A percentile compares a stretch with the other conserved stretches of the same genome.
Evolutionary conservation across 2,888 invertebrate genomes (phyloP).

Genomic region (Caenorhabditis wallacei): DNA sequence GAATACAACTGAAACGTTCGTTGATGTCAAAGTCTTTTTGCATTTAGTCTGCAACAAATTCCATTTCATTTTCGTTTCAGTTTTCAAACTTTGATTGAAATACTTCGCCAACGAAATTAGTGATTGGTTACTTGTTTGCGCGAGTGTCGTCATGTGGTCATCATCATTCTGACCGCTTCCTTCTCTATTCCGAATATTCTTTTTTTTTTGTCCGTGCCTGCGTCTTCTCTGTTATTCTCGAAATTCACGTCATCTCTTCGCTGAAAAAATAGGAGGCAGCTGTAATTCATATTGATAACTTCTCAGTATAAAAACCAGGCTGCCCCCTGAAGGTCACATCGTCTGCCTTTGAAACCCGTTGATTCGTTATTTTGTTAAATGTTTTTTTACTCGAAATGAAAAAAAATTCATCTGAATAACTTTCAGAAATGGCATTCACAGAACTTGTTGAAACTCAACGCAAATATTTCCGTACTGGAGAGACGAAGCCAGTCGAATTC

Average conservation of each 20-base stretch:
- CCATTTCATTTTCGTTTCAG: constrained; percentile 7
- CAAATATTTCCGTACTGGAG: constrained; percentile 74
- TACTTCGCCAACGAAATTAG: constrained; percentile 5
- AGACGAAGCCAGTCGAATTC: constrained; percentile 56
- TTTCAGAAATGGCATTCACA: constrained; percentile 47
- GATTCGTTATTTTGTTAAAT: not conserved
- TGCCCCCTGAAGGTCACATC: constrained; percentile 20
- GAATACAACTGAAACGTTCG: not conserved
- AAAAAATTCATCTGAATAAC: not conserved
- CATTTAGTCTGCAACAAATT: not conserved
- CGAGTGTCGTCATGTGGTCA: constrained; percentile 59
- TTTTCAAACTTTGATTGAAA: constrained; percentile 22
- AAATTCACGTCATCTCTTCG: not conserved
- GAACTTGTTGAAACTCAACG: constrained; percentile 72
- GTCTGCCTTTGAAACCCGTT: not conserved
- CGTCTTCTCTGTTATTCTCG: constrained; percentile 22
- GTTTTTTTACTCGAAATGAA: not conserved
- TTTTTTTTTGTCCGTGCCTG: constrained; percentile 4
- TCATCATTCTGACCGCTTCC: constrained; percentile 37
- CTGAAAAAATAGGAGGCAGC: not conserved
- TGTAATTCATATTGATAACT: constrained; percentile 29
- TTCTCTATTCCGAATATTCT: constrained; percentile 50
- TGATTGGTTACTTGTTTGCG: constrained; percentile 63
- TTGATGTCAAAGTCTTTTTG: too few relatives aligned
- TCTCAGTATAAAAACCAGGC: constrained; percentile 33